phyloP scores from a whole-genome alignment of 2,888 invertebrate genomes.

The Griposia aprilina region DNA sequence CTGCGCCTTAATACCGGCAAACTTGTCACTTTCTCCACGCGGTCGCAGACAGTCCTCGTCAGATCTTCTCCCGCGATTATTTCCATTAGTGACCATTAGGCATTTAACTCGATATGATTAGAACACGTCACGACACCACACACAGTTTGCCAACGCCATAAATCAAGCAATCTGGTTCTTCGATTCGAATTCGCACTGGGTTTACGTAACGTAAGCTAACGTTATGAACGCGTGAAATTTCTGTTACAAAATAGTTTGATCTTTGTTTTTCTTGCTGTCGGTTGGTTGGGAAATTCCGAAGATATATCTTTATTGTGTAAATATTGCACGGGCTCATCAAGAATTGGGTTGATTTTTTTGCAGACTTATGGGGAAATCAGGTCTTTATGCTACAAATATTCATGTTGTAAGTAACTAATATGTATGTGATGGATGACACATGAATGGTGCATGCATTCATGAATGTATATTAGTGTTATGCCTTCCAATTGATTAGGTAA shows the following conservation, averaged over 20 bases:
- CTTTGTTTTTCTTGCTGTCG: constrained; percentile 68
- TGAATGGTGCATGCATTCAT: not conserved
- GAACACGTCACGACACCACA: constrained; percentile 83
- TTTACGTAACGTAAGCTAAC: constrained; percentile 74
- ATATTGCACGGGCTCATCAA: constrained; percentile 43
- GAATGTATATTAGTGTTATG: too few species aligned
- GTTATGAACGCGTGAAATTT: constrained; percentile 71
- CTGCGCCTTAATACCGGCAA: constrained; percentile 79
- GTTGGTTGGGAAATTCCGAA: constrained; percentile 54
- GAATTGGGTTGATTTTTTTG: constrained; percentile 32
- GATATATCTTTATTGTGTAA: constrained; percentile 58
- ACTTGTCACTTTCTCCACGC: constrained; percentile 85
- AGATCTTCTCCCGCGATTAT: constrained; percentile 87
- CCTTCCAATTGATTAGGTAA: too few species aligned
- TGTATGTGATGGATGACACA: not conserved
- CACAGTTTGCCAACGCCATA: constrained; percentile 81
- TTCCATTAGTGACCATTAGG: constrained; percentile 90
- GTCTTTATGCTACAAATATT: constrained; percentile 21
- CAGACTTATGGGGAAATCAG: constrained; percentile 30
- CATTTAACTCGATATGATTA: constrained; percentile 89
- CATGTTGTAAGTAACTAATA: not conserved
- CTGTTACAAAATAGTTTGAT: constrained; percentile 69
- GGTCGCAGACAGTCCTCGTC: constrained; percentile 81
- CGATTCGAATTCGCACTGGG: constrained; percentile 73
- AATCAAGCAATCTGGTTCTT: constrained; percentile 81